These are phyloP conservation scores for Drosophila mauritiana DNA, from an alignment of 1,140 invertebrate species.

Conservation along the genomic window DNA sequence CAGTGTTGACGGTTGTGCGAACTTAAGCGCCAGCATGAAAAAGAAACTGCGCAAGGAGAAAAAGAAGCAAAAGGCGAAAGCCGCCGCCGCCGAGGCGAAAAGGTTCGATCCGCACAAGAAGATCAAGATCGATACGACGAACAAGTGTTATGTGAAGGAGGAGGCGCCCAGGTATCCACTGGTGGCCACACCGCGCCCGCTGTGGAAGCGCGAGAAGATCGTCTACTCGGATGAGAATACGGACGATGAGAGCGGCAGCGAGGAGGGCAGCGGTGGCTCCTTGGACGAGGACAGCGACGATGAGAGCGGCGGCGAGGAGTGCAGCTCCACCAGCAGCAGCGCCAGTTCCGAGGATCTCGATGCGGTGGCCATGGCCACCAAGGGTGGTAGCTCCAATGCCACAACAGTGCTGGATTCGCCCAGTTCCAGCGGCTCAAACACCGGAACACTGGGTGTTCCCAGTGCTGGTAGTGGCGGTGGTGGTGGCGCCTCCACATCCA, in stretches of 20 bases:
- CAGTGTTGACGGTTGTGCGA: conserved; percentile 65
- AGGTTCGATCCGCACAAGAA: conserved; percentile 84
- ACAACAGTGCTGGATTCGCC: not conserved
- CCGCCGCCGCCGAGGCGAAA: conserved; percentile 32
- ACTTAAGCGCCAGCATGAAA: conserved; percentile 80
- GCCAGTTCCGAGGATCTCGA: conserved; percentile 53
- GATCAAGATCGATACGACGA: conserved; percentile 80
- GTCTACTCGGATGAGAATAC: conserved; percentile 81
- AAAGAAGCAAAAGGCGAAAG: conserved; percentile 71
- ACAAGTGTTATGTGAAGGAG: conserved; percentile 85
- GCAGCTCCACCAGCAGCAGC: conserved; percentile 44
- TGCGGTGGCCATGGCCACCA: not conserved
- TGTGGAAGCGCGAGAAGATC: conserved; percentile 85
- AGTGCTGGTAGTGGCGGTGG: not conserved
- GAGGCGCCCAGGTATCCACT: conserved; percentile 86
- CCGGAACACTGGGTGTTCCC: conserved; percentile 12
- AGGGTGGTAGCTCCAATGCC: not conserved
- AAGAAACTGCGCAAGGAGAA: conserved; percentile 82
- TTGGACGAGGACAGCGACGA: conserved; percentile 67
- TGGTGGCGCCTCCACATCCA: conserved; percentile 19
- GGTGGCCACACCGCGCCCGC: conserved; percentile 86
- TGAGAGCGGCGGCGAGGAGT: conserved; percentile 69
- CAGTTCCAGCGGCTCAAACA: conserved; percentile 6
- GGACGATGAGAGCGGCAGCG: conserved; percentile 69
- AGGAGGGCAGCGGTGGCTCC: conserved; percentile 61